Base-by-base conservation (phyloP, 2,888 invertebrate genomes). In the Notodonta dromedarius region DNA sequence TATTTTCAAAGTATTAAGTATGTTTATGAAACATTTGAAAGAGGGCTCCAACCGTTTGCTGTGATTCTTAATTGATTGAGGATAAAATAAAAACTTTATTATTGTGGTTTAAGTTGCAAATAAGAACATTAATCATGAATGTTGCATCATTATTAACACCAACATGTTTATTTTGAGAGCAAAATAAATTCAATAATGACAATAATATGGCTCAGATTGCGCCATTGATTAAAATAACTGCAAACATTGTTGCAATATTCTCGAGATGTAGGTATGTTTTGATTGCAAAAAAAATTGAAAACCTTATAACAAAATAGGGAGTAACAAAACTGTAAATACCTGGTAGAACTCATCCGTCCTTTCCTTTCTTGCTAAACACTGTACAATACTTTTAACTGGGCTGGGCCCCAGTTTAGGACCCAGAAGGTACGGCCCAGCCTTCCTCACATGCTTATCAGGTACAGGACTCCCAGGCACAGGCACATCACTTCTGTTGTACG, bases 341-440 rank as follows among this genome's bases (percentile, higher is more conserved):
- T 95, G 95, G 82, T 95, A 96, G 83, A 95, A 96, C 60, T 95
- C 94, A 85, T 96, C 95, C 40, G 96, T 96, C 57, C 94, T 94
- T 78, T 96, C 95, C 77, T 95, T 96, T 61, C 96, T 94, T 7
- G 96, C 96, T 66, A 97, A 88, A 87, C 96, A 96, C 78, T 97
- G 96, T 6, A 96, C 95, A 77, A 97, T 96, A 83, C 96, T 96
- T 82, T 95, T 95, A 0, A 97, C 96, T 13, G 97, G 97, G 63
- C 96, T 96, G 7, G 95, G 95, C 0, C 96, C 96, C 42, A 96
- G 88, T 71, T 95, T 94, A 39, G 96, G 95, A 3, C 97, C 96
- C 56, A 96, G 82, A 55, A 96, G 87, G 80, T 95, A 96, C 50
- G 96, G 95, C 0, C 96, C 96, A 67, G 96, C 96, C 77, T 94